These are phyloP conservation scores for Netelia inedita DNA, from an alignment of 2,888 invertebrate genomes.

Conservation along the genomic window DNA sequence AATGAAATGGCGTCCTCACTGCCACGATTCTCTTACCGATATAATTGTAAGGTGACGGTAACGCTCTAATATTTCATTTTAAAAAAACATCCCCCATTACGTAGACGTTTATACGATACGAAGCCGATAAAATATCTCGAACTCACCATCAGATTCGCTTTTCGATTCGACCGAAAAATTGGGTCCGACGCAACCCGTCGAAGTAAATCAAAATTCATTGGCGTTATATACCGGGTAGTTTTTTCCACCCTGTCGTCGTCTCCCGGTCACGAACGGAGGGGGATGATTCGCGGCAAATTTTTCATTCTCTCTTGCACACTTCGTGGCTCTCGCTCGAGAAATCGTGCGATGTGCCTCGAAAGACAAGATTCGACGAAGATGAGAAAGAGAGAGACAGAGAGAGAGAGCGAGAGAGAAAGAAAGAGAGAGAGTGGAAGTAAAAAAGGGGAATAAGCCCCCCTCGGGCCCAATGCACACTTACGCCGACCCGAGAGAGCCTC, in stretches of 20 bases:
- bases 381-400: neutral
- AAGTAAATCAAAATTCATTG: neutral
- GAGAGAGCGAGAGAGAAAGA: neutral
- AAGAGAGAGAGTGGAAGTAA: too few species aligned
- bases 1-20: neutral
- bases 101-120: too few species aligned
- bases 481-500: slow-evolving; percentile 36
- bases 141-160: slow-evolving; percentile 2
- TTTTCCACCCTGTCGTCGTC: neutral
- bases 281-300: slow-evolving; percentile 2
- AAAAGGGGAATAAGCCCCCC: slow-evolving; percentile 25
- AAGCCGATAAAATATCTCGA: too few species aligned
- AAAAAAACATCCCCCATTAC: too few species aligned
- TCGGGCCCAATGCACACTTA: slow-evolving; percentile 36
- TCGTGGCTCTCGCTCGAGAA: slow-evolving; percentile 35
- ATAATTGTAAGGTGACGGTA: neutral
- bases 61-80: too few species aligned
- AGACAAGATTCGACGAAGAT: slow-evolving; percentile 1
- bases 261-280: neutral
- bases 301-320: slow-evolving; percentile 29
- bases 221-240: neutral
- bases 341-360: slow-evolving; percentile 25
- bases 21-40: neutral
- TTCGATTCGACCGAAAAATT: slow-evolving; percentile 31
- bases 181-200: slow-evolving; percentile 1